Evolutionary conservation across 2,113 vertebrate genomes (phyloP).

Genomic region (Cryptomyrus ogoouensis): DNA sequence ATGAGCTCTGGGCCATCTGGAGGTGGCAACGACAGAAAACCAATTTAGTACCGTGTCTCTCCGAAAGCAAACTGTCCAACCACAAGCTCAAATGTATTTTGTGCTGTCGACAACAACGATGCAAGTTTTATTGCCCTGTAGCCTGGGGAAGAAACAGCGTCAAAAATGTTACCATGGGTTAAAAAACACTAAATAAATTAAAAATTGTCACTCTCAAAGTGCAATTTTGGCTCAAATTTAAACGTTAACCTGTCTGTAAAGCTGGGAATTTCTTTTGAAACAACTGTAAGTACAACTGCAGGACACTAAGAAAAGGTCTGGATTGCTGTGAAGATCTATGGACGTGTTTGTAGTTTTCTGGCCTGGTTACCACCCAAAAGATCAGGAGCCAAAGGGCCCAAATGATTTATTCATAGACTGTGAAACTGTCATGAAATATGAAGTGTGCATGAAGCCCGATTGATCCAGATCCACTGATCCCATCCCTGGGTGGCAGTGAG

Average conservation of each 20-base stretch:
- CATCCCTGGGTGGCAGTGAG: neutral
- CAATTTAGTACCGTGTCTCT: slow-evolving; percentile 6
- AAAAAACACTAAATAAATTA: neutral
- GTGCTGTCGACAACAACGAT: neutral
- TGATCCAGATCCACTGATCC: slow-evolving; percentile 1
- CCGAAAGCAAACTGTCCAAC: slow-evolving; percentile 1
- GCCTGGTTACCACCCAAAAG: neutral
- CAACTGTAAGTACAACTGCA: neutral
- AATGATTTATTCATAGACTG: neutral
- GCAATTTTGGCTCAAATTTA: neutral
- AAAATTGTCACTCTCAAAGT: neutral
- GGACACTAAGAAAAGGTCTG: neutral
- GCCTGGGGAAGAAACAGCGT: neutral
- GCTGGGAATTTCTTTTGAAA: neutral
- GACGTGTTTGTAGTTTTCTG: neutral
- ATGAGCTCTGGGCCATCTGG: slow-evolving; percentile 6
- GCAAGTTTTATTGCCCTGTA: neutral
- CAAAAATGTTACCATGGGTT: neutral
- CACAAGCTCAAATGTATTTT: neutral
- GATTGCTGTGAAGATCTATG: neutral
- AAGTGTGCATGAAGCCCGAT: neutral
- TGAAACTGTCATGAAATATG: neutral
- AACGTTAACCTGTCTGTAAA: neutral
- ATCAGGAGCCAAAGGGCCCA: neutral
- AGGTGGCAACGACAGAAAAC: slow-evolving; percentile 5